Base-by-base conservation (phyloP, 1,140 invertebrate genomes). In the Aphidius gifuensis region DNA sequence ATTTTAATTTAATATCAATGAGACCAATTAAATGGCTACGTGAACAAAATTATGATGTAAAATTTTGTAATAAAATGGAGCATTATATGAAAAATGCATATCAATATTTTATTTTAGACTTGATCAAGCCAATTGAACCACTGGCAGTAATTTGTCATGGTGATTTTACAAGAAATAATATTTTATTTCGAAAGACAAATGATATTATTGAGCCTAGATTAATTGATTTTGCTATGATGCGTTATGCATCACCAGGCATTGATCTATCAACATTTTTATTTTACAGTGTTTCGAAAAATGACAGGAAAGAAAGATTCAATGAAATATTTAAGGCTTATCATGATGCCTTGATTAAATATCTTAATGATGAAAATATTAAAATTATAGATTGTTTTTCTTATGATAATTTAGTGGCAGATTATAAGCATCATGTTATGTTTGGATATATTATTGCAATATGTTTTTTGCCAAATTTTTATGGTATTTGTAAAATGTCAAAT, bases 241-340 rank as follows among this genome's bases (percentile, higher is more conserved):
- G 58, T 9, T 81, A 80, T 55, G 60, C 70, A 0, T 75, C 75
- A 3, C 79, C 79, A 0, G 66, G 71, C 0, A 61, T 78, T 8
- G 82, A 84, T 46, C 50, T 83, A 1, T 72, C 75, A 0, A 75
- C 78, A 39, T 78, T 78, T n/a, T 23, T 83, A 1, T 81, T 72
- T 61, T 60, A 81, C 6, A 74, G 70, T 57, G 72, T 71, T 4
- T 62, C 69, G 6, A 60, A 48, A 0, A 58, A 68, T 69, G 21
- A 68, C 66, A 63, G 54, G 21, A 53, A 38, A 11, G 44, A 62
- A 0, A 62, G 71, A 46, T 74, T 78, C 45, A 62, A 71, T 11
- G 58, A 70, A 0, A 61, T 82, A 0, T 63, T 83, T 5, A 40
- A 59, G 32, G 60, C 53, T 2, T 83, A 84, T 45, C 68, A 76